A percentile compares a stretch with the other conserved stretches of the same genome.
These are phyloP conservation scores for Cabera pusaria DNA, from an alignment of 2,888 invertebrate genomes.

Conservation along the genomic window DNA sequence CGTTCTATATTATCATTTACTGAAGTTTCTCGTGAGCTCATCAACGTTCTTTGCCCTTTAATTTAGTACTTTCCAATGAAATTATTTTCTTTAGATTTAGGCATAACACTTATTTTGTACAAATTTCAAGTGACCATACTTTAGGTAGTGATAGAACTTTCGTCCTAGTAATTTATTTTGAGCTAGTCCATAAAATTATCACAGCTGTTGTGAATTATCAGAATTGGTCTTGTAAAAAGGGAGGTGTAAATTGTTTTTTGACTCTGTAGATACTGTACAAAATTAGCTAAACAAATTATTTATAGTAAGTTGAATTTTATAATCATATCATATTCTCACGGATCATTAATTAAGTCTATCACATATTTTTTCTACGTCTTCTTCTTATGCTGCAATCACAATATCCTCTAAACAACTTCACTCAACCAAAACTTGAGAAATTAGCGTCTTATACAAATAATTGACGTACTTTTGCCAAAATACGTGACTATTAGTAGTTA, in stretches of 20 bases:
- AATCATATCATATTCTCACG: conserved; percentile 76
- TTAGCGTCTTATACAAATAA: too few species aligned
- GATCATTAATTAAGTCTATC: conserved; percentile 47
- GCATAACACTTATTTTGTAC: conserved; percentile 62
- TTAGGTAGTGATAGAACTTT: conserved; percentile 70
- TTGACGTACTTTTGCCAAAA: too few species aligned
- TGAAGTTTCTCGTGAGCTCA: too few species aligned
- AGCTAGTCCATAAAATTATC: conserved; percentile 77
- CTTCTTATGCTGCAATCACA: too few species aligned
- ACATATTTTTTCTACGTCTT: conserved; percentile 38
- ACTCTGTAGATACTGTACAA: conserved; percentile 79
- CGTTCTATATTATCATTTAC: too few species aligned
- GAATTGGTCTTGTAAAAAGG: conserved; percentile 49
- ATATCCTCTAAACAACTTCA: too few species aligned
- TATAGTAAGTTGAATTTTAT: conserved; percentile 76
- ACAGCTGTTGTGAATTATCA: conserved; percentile 44
- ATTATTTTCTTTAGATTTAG: conserved; percentile 45
- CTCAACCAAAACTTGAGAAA: too few species aligned
- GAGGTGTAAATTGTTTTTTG: conserved; percentile 60
- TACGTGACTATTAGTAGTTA: too few species aligned
- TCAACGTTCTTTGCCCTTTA: conserved; percentile 27
- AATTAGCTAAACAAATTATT: conserved; percentile 68
- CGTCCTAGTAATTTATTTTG: conserved; percentile 78
- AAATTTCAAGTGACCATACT: conserved; percentile 70
- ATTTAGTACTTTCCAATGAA: conserved; percentile 45